Conservation (phyloP, 2,888 invertebrate species). For the Acleris sparsana region DNA sequence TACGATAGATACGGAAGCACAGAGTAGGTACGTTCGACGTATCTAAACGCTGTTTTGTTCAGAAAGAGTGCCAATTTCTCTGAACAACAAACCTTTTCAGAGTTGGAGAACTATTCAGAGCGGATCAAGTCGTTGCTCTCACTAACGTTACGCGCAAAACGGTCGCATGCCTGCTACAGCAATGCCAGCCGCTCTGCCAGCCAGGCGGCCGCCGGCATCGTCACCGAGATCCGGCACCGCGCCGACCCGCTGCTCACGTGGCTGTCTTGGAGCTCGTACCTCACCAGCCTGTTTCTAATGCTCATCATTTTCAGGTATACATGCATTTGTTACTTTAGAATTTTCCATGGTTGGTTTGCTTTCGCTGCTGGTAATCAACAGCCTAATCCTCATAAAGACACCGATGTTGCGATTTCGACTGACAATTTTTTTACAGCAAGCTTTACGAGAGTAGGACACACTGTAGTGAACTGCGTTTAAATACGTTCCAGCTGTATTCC, state of each 20-base stretch:
- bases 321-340: neutral
- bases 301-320: slow-evolving; percentile 85
- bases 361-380: too few species aligned
- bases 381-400: too few species aligned
- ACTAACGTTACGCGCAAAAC: slow-evolving; percentile 57
- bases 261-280: slow-evolving; percentile 86
- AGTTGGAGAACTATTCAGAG: slow-evolving; percentile 54
- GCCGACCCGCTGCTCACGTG: slow-evolving; percentile 83
- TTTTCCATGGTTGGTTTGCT: too few species aligned
- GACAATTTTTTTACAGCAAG: too few species aligned
- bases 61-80: too few species aligned
- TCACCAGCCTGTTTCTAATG: slow-evolving; percentile 85
- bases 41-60: too few species aligned
- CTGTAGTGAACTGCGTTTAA: too few species aligned
- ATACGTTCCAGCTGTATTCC: too few species aligned
- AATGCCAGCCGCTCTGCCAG: slow-evolving; percentile 59
- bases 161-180: slow-evolving; percentile 60
- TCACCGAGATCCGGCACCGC: slow-evolving; percentile 84
- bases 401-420: too few species aligned
- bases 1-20: too few species aligned
- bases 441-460: too few species aligned
- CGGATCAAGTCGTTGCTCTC: slow-evolving; percentile 56
- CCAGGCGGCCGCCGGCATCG: slow-evolving; percentile 83
- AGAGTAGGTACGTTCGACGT: too few species aligned
- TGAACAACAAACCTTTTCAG: slow-evolving; percentile 46